Conservation (phyloP, 2,113 vertebrate genomes). For the Strigops habroptila region DNA sequence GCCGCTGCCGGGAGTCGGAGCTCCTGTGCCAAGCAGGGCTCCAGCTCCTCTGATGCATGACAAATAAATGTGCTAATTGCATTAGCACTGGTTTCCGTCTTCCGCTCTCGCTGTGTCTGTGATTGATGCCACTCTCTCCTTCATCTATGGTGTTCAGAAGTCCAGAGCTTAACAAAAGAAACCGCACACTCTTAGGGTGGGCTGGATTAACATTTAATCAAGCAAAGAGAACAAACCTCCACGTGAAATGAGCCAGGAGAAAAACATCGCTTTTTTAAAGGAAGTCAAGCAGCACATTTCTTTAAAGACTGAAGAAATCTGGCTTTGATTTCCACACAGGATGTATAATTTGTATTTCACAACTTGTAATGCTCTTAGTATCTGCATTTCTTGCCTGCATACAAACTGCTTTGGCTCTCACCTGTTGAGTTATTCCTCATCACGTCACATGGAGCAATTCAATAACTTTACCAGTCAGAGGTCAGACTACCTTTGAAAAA, state of each 20-base stretch:
- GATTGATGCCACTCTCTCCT: neutral
- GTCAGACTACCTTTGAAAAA: conserved; percentile 76
- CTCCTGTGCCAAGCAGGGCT: neutral
- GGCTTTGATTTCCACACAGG: neutral
- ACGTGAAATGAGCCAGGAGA: neutral
- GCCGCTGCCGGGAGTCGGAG: neutral
- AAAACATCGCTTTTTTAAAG: neutral
- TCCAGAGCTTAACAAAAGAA: neutral
- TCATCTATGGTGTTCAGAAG: neutral
- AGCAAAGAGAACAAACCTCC: conserved; percentile 5
- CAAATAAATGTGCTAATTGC: conserved; percentile 10
- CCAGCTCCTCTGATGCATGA: conserved; percentile 12
- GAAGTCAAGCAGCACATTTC: neutral
- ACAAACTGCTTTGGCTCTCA: neutral
- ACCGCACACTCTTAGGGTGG: neutral
- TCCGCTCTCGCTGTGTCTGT: neutral
- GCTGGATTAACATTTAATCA: neutral
- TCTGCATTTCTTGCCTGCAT: conserved; percentile 33
- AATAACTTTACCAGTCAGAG: conserved; percentile 76
- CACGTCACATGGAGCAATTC: conserved; percentile 62
- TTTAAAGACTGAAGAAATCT: neutral
- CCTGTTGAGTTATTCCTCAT: conserved; percentile 31
- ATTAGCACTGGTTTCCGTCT: neutral
- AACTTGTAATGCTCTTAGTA: conserved; percentile 48
- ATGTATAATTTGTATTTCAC: neutral